Evolutionary conservation across 2,797 vertebrate genomes (phyloP), one percentile per base, ranked within the genome.

Genomic region (Microctenopoma steveboyesi): DNA sequence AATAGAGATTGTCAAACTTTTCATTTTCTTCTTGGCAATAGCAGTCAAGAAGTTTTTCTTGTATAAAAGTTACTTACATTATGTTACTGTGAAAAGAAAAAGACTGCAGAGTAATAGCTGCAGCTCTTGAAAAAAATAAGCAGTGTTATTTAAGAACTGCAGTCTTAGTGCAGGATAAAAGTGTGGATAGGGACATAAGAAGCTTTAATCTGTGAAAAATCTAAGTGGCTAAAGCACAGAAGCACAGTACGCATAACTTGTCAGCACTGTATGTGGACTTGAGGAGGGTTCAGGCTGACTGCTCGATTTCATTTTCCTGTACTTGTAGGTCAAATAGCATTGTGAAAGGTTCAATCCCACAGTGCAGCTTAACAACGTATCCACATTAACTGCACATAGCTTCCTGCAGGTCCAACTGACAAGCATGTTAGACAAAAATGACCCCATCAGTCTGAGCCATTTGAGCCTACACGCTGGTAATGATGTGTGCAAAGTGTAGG

Each of bases 161-260:
- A 76, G 64, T 55, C 49, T 74, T 59, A 67, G 64, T 5, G 58
- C 52, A 47, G 69, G 76, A 85, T 81, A 69, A 58, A 79, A 77
- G 74, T 56, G 76, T 77, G 50, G 74, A 65, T 63, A 58, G 63
- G 70, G 49, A 71, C 45, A 70, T 71, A 75, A 84, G 79, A 60
- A 78, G 74, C 71, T 86, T 87, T 86, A 74, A 86, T 77, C 39
- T 0, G 40, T 0, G 14, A 81, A 84, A 70, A 76, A 74, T 85
- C 64, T 59, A 69, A 86, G 72, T 61, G 76, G 61, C 66, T 82
- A 40, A 79, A 14, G 68, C 76, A 67, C 39, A 54, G 70, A 66
- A 69, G 35, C 5, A 60, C 5, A 35, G 33, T 7, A 35, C 14
- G 61, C 68, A 49, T 53, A 59, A 65, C 74, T 75, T 58, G 57